Conservation (phyloP, 2,797 vertebrate species). For the Eutrigla gurnardus region DNA sequence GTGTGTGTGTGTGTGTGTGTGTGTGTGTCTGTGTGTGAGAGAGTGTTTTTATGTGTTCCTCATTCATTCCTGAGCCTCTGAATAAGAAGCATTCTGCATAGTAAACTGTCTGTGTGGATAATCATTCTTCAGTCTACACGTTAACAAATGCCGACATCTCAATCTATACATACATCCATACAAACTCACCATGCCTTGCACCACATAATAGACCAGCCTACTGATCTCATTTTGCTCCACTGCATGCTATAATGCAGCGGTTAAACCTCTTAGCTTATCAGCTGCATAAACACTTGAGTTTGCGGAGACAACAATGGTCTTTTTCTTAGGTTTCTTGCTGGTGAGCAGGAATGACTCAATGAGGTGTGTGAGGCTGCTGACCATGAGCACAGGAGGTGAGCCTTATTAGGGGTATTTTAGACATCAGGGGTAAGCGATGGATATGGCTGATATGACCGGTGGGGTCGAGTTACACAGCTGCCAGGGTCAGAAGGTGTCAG, state of each 20-base stretch:
- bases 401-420: constrained; percentile 55
- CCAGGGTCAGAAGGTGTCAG: constrained; percentile 54
- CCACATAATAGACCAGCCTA: constrained; percentile 35
- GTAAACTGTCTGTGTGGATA: constrained; percentile 27
- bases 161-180: constrained; percentile 33
- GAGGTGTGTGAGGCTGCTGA: constrained; percentile 56
- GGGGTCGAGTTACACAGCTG: constrained; percentile 68
- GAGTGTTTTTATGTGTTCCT: constrained; percentile 11
- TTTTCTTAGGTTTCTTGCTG: constrained; percentile 60
- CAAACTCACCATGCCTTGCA: constrained; percentile 44
- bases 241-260: constrained; percentile 20
- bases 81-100: constrained; percentile 16
- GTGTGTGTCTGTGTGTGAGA: constrained; percentile 6
- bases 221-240: constrained; percentile 42
- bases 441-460: constrained; percentile 44
- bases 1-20: constrained; percentile 7
- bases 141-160: constrained; percentile 20
- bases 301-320: constrained; percentile 71
- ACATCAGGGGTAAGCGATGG: constrained; percentile 48
- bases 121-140: constrained; percentile 1
- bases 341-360: constrained; percentile 40
- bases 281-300: constrained; percentile 39
- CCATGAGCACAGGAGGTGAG: constrained; percentile 30
- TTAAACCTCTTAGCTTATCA: constrained; percentile 59
- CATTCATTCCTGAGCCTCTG: constrained; percentile 37